Evolutionary conservation across 2,888 invertebrate genomes (phyloP).

Genomic region (Pollenia labialis): DNA sequence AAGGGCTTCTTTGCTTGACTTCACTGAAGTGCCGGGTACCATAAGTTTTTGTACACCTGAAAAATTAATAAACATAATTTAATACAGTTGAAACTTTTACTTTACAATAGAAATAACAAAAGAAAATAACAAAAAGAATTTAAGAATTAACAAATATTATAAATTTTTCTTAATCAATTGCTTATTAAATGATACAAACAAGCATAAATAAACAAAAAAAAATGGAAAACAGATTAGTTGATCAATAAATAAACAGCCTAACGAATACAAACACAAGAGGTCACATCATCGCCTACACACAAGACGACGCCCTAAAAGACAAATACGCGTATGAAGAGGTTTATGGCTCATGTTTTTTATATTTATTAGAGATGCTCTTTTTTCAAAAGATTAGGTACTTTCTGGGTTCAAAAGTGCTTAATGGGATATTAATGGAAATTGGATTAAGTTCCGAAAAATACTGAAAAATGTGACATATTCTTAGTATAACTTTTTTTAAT

Average conservation of each 20-base stretch:
- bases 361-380: conserved; percentile 35
- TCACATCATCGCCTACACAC: conserved; percentile 64
- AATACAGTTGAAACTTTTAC: not conserved
- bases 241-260: conserved; percentile 30
- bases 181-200: conserved; percentile 41
- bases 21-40: conserved; percentile 95
- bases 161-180: conserved; percentile 28
- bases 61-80: conserved; percentile 23
- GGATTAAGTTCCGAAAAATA: too few relatives aligned
- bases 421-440: not conserved
- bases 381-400: too few relatives aligned
- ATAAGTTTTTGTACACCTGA: conserved; percentile 96
- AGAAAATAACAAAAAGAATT: conserved; percentile 2
- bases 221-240: conserved; percentile 48
- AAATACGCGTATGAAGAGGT: conserved; percentile 36
- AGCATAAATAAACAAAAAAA: conserved; percentile 50
- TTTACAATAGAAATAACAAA: not conserved
- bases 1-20: conserved; percentile 95
- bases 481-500: too few relatives aligned
- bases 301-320: conserved; percentile 70
- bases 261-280: conserved; percentile 52
- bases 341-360: conserved; percentile 40
- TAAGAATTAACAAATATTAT: conserved; percentile 14
- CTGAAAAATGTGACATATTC: too few relatives aligned
- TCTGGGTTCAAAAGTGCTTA: not conserved